Percentiles rank a stretch among this genome's conserved stretches.
phyloP scores from a whole-genome alignment of 1,140 invertebrate genomes.

The Chrysopa pallens region DNA sequence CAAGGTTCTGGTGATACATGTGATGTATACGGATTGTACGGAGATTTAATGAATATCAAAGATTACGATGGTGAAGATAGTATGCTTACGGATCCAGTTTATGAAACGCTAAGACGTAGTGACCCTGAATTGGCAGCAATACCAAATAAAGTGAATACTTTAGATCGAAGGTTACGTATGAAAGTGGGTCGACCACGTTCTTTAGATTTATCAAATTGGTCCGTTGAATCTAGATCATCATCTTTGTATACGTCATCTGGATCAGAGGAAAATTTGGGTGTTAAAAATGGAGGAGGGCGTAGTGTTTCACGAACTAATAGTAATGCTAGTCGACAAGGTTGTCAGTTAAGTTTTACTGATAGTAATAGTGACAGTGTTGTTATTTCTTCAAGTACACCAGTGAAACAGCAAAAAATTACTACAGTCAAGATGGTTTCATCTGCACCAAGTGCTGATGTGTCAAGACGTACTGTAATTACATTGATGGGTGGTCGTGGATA shows the following conservation, averaged over 20 bases:
- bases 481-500: conserved; percentile 78
- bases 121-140: conserved; percentile 68
- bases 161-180: conserved; percentile 60
- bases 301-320: conserved; percentile 52
- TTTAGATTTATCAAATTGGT: conserved; percentile 72
- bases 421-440: conserved; percentile 18
- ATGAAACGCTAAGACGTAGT: conserved; percentile 54
- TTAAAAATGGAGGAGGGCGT: conserved; percentile 31
- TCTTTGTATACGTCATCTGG: conserved; percentile 63
- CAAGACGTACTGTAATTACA: conserved; percentile 60
- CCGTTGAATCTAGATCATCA: conserved; percentile 67
- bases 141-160: conserved; percentile 58
- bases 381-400: conserved; percentile 9
- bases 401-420: conserved; percentile 13
- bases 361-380: conserved; percentile 8
- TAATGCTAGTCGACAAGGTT: conserved; percentile 33
- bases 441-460: conserved; percentile 27
- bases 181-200: conserved; percentile 62
- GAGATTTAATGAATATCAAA: conserved; percentile 75
- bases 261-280: conserved; percentile 59
- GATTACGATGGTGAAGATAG: conserved; percentile 67
- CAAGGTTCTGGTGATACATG: conserved; percentile 46
- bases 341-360: conserved; percentile 10
- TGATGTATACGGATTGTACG: conserved; percentile 78
- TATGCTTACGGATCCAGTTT: conserved; percentile 46